phyloP scores from a whole-genome alignment of 23 tunicate species.

The Botrylloides violaceus region DNA sequence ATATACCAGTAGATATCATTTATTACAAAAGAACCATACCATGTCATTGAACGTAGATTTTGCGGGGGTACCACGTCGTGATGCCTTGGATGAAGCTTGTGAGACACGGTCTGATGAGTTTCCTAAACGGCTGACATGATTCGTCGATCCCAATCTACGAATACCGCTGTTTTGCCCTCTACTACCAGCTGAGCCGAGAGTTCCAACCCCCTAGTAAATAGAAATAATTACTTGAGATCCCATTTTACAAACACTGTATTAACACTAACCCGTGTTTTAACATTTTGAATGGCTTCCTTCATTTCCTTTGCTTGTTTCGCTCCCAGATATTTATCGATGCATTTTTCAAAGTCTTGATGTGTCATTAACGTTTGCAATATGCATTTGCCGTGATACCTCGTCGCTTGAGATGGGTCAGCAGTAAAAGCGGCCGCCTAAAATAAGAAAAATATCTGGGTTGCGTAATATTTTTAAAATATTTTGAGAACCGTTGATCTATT shows the following conservation, averaged over 20 bases:
- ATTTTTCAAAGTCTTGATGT: slow-evolving; percentile 47
- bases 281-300: slow-evolving; percentile 37
- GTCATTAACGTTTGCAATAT: slow-evolving; percentile 54
- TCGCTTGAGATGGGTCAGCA: slow-evolving; percentile 47
- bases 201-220: slow-evolving; percentile 46
- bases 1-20: neutral
- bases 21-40: neutral
- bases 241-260: too few species aligned
- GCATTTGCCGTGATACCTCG: slow-evolving; percentile 60
- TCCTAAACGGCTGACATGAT: slow-evolving; percentile 4
- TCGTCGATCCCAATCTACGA: slow-evolving; percentile 10
- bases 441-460: too few species aligned
- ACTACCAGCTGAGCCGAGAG: slow-evolving; percentile 57
- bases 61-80: slow-evolving; percentile 15
- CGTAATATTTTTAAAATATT: too few species aligned
- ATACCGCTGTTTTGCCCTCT: slow-evolving; percentile 8
- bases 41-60: slow-evolving; percentile 20
- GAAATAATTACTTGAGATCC: neutral
- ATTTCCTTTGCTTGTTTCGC: slow-evolving; percentile 42
- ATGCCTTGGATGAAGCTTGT: slow-evolving; percentile 13
- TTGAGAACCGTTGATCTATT: too few species aligned
- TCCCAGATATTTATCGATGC: slow-evolving; percentile 43
- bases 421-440: slow-evolving; percentile 49
- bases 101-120: slow-evolving; percentile 11
- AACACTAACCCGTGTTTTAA: slow-evolving; percentile 53